phyloP scores from a whole-genome alignment of 2,113 vertebrate species.

The Steatornis caripensis region DNA sequence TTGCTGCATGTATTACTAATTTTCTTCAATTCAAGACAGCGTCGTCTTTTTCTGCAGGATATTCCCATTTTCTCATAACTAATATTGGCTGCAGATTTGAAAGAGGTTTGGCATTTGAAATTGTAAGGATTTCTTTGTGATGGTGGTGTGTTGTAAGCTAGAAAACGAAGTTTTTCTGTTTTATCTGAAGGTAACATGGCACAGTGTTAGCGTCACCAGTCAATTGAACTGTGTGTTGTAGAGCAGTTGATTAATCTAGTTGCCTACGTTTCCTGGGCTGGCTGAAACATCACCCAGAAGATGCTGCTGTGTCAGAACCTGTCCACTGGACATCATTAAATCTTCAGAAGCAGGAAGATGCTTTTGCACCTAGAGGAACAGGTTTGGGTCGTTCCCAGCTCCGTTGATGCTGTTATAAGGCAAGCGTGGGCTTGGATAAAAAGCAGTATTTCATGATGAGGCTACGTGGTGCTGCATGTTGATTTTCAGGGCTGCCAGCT shows the following conservation, averaged over 20 bases:
- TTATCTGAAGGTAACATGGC: not conserved
- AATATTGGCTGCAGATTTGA: not conserved
- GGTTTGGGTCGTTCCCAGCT: not conserved
- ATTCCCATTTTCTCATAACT: conserved; percentile 7
- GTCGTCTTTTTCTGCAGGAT: not conserved
- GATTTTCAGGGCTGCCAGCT: not conserved
- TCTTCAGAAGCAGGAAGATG: not conserved
- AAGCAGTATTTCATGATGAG: not conserved
- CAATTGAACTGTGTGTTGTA: not conserved
- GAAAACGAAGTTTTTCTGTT: not conserved
- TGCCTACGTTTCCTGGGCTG: not conserved
- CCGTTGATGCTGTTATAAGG: not conserved
- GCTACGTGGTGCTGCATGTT: not conserved
- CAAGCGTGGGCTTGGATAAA: not conserved
- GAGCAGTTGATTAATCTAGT: not conserved
- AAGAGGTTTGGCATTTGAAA: not conserved
- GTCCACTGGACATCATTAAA: not conserved
- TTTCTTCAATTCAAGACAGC: not conserved
- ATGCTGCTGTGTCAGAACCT: conserved; percentile 19
- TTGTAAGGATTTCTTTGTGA: not conserved
- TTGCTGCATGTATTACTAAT: conserved; percentile 40
- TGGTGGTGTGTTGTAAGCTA: not conserved
- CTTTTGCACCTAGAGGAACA: not conserved
- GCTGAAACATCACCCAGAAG: not conserved
- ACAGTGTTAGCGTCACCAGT: not conserved